phyloP scores from a whole-genome alignment of 92 coral and sea anemone species.

The Epizoanthus rinbou region DNA sequence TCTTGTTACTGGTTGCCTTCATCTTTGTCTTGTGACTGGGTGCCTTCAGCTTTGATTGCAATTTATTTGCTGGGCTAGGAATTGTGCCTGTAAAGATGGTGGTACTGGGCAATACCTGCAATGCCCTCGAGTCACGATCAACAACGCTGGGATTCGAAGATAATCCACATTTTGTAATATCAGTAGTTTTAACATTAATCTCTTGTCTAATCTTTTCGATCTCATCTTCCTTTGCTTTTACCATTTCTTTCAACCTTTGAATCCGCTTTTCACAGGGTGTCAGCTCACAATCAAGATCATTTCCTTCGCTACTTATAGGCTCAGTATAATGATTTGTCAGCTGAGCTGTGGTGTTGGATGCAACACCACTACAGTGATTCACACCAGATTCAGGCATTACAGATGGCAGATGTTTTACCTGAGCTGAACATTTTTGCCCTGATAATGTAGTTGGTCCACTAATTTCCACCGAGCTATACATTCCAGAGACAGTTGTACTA shows the following conservation, averaged over 20 bases:
- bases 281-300: slow-evolving; percentile 4
- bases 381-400: no score
- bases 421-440: neutral
- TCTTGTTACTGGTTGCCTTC: slow-evolving; percentile 6
- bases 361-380: neutral
- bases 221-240: slow-evolving; percentile 38
- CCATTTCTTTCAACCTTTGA: slow-evolving; percentile 18
- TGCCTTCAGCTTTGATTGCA: slow-evolving; percentile 11
- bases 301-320: neutral
- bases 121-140: neutral
- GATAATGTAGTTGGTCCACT: neutral
- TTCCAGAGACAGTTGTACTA: neutral
- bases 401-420: neutral
- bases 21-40: slow-evolving; percentile 1
- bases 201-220: slow-evolving; percentile 37
- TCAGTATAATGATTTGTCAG: neutral
- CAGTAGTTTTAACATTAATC: neutral
- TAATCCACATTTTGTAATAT: neutral
- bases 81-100: neutral
- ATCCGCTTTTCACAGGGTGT: slow-evolving; percentile 36
- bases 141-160: neutral
- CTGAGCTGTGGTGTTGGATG: neutral
- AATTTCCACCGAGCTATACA: no score
- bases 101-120: neutral
- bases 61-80: neutral